phyloP scores from a whole-genome alignment of 2,113 vertebrate genomes.

The Trachemys scripta region DNA sequence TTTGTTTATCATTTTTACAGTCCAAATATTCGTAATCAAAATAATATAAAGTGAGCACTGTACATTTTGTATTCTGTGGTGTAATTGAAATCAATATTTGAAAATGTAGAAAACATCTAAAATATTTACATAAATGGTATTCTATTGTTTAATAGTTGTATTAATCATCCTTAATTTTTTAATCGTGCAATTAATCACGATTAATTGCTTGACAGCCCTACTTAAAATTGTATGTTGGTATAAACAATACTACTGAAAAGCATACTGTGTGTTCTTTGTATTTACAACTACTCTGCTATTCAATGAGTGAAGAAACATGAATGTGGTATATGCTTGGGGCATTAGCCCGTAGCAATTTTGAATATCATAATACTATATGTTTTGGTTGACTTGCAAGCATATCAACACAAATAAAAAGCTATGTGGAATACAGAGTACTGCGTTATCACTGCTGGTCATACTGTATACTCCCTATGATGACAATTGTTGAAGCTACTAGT shows the following conservation, averaged over 20 bases:
- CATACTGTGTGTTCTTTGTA: not conserved
- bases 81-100: too few relatives aligned
- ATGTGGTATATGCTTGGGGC: rapidly evolving
- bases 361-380: not conserved
- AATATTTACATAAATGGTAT: too few relatives aligned
- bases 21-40: too few relatives aligned
- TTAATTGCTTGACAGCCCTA: too few relatives aligned
- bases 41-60: too few relatives aligned
- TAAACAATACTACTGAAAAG: constrained; percentile 36
- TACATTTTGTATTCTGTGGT: too few relatives aligned
- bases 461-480: not conserved
- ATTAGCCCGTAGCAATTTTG: not conserved
- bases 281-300: not conserved
- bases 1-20: too few relatives aligned
- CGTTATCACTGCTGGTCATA: not conserved
- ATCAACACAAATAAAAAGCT: not conserved
- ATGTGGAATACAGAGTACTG: not conserved
- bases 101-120: too few relatives aligned
- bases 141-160: too few relatives aligned
- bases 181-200: too few relatives aligned
- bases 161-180: too few relatives aligned
- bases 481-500: not conserved
- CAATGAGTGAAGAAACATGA: not conserved
- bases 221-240: not conserved
- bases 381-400: not conserved